Evolutionary conservation across 2,797 vertebrate genomes (phyloP).

Genomic region (Pseudopleuronectes americanus): DNA sequence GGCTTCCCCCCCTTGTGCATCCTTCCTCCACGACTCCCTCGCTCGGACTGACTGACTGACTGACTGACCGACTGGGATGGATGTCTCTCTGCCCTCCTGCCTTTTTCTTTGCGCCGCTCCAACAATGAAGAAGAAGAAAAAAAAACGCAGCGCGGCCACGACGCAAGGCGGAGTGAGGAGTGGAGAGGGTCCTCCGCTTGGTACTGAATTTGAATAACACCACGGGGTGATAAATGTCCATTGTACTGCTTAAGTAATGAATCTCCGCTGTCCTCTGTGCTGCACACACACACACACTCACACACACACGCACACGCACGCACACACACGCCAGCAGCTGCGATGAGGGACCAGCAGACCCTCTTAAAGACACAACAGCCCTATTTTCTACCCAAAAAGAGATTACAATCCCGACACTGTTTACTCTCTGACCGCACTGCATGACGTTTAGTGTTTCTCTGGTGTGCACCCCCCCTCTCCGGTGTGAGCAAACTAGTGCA

Average conservation of each 20-base stretch:
- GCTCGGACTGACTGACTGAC: not conserved
- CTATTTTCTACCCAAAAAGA: slow-evolving; percentile 82
- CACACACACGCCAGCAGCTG: slow-evolving; percentile 89
- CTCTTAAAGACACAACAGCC: slow-evolving; percentile 98
- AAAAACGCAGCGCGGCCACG: slow-evolving; percentile 86
- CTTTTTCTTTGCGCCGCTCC: slow-evolving; percentile 87
- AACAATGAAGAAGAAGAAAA: slow-evolving; percentile 82
- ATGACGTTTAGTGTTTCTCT: slow-evolving; percentile 82
- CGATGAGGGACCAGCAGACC: slow-evolving; percentile 92
- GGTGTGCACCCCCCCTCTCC: slow-evolving; percentile 63
- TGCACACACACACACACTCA: slow-evolving; percentile 77
- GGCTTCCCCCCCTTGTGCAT: slow-evolving; percentile 27
- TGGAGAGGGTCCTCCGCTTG: slow-evolving; percentile 97
- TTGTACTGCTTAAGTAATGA: slow-evolving; percentile 99
- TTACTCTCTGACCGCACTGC: slow-evolving; percentile 84
- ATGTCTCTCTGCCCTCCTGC: slow-evolving; percentile 82
- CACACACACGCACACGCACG: slow-evolving; percentile 36
- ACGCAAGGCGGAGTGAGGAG: slow-evolving; percentile 84
- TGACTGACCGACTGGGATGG: slow-evolving; percentile 65
- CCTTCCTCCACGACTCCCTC: slow-evolving; percentile 70
- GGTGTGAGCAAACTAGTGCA: slow-evolving; percentile 80
- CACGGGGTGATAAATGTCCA: slow-evolving; percentile 99
- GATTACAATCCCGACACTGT: slow-evolving; percentile 87
- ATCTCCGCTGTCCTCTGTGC: slow-evolving; percentile 96
- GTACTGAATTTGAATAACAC: slow-evolving; percentile 99